Conservation (phyloP, 2,797 vertebrate species). For the Menidia menidia region DNA sequence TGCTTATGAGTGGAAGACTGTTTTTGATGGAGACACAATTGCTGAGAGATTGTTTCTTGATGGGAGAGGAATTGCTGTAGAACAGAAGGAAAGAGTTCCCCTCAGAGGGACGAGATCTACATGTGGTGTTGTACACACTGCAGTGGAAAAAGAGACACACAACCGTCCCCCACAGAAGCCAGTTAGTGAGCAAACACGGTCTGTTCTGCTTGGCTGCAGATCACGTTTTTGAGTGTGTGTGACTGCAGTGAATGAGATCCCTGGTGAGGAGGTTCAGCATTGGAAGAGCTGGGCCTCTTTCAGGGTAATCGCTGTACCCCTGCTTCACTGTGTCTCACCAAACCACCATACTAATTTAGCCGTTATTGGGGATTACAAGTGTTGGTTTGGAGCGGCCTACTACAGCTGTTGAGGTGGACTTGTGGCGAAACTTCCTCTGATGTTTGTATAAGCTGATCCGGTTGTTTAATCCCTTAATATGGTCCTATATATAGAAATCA, state of each 20-base stretch:
- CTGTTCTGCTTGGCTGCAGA: constrained; percentile 46
- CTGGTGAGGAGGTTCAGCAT: constrained; percentile 43
- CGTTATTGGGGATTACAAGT: constrained; percentile 13
- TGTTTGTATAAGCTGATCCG: constrained; percentile 13
- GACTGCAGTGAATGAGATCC: constrained; percentile 62
- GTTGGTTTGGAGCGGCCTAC: constrained; percentile 11
- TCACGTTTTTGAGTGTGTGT: constrained; percentile 18
- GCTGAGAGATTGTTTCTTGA: constrained; percentile 21
- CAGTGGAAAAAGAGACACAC: constrained; percentile 34
- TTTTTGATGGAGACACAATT: constrained; percentile 38
- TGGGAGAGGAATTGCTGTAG: constrained; percentile 16
- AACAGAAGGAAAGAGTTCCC: constrained; percentile 34
- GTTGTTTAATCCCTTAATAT: constrained; percentile 4
- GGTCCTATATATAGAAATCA: constrained; percentile 1
- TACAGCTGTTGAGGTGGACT: constrained; percentile 9
- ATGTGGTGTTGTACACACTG: constrained; percentile 28
- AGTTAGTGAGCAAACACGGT: constrained; percentile 52
- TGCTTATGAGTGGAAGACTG: constrained; percentile 21
- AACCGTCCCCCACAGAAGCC: constrained; percentile 67
- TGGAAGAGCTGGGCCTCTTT: constrained; percentile 55
- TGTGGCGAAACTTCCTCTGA: constrained; percentile 9
- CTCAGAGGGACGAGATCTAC: constrained; percentile 27
- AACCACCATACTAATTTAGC: constrained; percentile 30
- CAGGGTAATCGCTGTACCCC: constrained; percentile 35
- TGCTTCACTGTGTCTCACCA: constrained; percentile 28